Percentiles rank a stretch among this genome's conserved stretches.
phyloP scores from a whole-genome alignment of 37 sponge, comb jelly and placozoan genomes.

The Chondrilla cf. caribensis region DNA sequence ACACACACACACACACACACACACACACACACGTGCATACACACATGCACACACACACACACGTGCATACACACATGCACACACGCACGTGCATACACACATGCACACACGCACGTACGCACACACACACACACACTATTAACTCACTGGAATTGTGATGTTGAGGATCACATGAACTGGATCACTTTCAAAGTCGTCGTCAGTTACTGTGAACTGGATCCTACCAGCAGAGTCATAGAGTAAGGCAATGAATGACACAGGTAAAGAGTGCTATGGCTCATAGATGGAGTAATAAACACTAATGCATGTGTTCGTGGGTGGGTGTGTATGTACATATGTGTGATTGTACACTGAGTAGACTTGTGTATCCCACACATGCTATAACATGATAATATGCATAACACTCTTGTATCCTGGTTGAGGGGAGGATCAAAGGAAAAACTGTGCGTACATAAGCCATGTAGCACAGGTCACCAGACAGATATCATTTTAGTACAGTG shows the following conservation, averaged over 20 bases:
- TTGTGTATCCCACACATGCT: too few species aligned
- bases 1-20: not conserved
- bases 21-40: not conserved
- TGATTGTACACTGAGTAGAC: too few species aligned
- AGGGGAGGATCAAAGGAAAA: too few species aligned
- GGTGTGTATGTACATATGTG: too few species aligned
- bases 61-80: not conserved
- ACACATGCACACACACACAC: not conserved
- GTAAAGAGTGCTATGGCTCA: too few species aligned
- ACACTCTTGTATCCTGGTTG: too few species aligned
- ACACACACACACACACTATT: too few species aligned
- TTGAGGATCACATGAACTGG: not conserved
- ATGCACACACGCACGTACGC: not conserved
- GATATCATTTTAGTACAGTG: not conserved
- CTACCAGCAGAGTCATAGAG: not conserved
- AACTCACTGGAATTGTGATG: not conserved
- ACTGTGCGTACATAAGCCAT: too few species aligned
- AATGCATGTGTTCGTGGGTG: too few species aligned
- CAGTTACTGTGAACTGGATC: not conserved
- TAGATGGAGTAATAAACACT: too few species aligned
- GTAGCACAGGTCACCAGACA: not conserved
- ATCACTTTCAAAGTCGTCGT: not conserved
- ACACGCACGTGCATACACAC: not conserved
- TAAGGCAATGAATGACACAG: too few species aligned
- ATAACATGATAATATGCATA: too few species aligned